These are phyloP conservation scores for Encarsia formosa DNA, from an alignment of 2,888 invertebrate genomes.

Conservation along the genomic window DNA sequence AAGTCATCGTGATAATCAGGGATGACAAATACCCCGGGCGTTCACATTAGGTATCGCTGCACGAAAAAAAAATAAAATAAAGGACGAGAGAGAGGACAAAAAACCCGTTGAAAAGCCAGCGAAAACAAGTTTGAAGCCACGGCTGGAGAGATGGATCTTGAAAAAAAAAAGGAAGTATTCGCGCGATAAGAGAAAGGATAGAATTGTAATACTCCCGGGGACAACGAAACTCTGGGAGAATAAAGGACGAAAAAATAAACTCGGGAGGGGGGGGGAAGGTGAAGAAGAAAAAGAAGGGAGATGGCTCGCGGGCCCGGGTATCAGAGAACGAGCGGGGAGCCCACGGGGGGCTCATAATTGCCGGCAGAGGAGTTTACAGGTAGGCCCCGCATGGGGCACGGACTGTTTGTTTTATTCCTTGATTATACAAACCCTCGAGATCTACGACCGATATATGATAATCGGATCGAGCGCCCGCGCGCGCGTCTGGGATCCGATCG, in stretches of 20 bases:
- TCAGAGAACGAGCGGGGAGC: slow-evolving; percentile 16
- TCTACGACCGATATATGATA: slow-evolving; percentile 52
- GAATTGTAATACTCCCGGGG: not conserved
- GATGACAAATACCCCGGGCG: no score
- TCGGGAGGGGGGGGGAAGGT: slow-evolving; percentile 21
- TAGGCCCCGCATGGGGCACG: slow-evolving; percentile 46
- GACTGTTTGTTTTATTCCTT: slow-evolving; percentile 52
- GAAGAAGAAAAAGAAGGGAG: not conserved
- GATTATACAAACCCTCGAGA: slow-evolving; percentile 50
- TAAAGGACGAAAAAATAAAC: no score
- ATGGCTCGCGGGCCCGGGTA: not conserved
- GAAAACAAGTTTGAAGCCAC: no score
- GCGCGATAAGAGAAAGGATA: not conserved
- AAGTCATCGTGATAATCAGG: no score
- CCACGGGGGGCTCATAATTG: slow-evolving; percentile 51
- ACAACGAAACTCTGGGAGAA: not conserved
- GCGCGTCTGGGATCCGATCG: no score
- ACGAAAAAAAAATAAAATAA: no score
- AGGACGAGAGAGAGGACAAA: no score
- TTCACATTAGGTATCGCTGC: no score
- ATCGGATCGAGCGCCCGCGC: slow-evolving; percentile 35
- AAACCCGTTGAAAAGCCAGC: no score
- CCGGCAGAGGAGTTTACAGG: slow-evolving; percentile 33
- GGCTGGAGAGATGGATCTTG: no score
- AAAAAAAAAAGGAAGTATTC: no score